Evolutionary conservation across 2,888 invertebrate genomes (phyloP).

Genomic region (Lepidocyrtoides sp.): DNA sequence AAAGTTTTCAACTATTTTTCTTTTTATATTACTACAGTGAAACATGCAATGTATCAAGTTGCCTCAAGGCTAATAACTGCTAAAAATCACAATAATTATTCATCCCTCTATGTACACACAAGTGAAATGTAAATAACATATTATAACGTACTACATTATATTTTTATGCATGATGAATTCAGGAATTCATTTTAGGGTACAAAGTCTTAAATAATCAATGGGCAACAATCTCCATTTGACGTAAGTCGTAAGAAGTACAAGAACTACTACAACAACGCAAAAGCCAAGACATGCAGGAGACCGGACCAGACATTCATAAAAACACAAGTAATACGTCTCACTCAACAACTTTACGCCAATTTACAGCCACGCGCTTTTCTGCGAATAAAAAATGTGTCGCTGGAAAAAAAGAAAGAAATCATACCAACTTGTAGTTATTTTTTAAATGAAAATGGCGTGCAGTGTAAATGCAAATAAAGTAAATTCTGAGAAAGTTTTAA

Average conservation of each 20-base stretch:
- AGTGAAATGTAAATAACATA: slow-evolving; percentile 10
- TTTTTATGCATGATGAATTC: not conserved
- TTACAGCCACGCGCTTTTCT: slow-evolving; percentile 21
- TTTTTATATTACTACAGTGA: not conserved
- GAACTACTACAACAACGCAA: too few relatives aligned
- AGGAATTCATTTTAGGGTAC: not conserved
- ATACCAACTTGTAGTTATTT: not conserved
- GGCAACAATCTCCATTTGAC: not conserved
- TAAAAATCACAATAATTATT: slow-evolving; percentile 35
- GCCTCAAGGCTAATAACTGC: slow-evolving; percentile 44
- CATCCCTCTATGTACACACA: slow-evolving; percentile 12
- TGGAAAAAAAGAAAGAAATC: slow-evolving; percentile 32
- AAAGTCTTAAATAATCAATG: slow-evolving; percentile 18
- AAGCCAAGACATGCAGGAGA: not conserved
- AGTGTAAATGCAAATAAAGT: slow-evolving; percentile 18
- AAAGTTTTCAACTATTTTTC: not conserved
- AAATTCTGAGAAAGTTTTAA: not conserved
- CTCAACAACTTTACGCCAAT: slow-evolving; percentile 46
- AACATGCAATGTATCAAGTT: slow-evolving; percentile 25
- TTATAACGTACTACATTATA: not conserved
- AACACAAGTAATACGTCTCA: slow-evolving; percentile 38
- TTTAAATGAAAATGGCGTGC: not conserved
- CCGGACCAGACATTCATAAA: slow-evolving; percentile 15
- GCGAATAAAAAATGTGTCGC: slow-evolving; percentile 21
- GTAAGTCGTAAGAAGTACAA: slow-evolving; percentile 12